Evolutionary conservation across 2,888 invertebrate species (phyloP).

Genomic region (Villa cingulata): DNA sequence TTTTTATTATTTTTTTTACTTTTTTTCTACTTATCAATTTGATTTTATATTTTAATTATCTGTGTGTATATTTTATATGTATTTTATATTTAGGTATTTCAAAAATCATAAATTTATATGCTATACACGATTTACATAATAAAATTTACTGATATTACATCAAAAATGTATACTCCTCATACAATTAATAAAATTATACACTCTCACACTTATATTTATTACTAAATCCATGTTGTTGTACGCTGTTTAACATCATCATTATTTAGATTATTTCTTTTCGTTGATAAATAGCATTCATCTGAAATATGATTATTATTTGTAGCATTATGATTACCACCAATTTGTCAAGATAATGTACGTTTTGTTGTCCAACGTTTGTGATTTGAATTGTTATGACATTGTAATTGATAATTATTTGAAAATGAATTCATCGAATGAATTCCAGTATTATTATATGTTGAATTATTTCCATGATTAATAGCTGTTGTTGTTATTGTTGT

Average conservation of each 20-base stretch:
- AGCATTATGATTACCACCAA: background rate
- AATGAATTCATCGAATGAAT: constrained; percentile 20
- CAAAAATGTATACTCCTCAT: no score
- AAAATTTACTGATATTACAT: no score
- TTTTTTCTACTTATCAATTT: no score
- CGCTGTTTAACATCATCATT: background rate
- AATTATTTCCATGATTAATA: constrained; percentile 19
- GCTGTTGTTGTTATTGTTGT: no score
- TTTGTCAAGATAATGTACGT: constrained; percentile 18
- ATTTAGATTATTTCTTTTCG: background rate
- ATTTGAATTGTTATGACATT: constrained; percentile 12
- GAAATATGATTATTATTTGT: background rate
- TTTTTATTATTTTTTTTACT: no score
- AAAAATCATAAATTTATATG: no score
- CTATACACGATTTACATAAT: no score
- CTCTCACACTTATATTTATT: no score
- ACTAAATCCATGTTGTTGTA: background rate
- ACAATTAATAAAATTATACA: no score
- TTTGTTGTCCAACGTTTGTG: constrained; percentile 18
- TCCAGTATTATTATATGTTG: constrained; percentile 12
- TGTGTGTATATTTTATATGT: no score
- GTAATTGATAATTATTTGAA: constrained; percentile 16
- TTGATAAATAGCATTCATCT: background rate
- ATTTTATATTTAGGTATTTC: no score
- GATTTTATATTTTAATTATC: no score